Percentiles rank a stretch among this genome's conserved stretches.
These are phyloP conservation scores for Aethina tumida DNA, from an alignment of 1,140 invertebrate genomes.

Conservation along the genomic window DNA sequence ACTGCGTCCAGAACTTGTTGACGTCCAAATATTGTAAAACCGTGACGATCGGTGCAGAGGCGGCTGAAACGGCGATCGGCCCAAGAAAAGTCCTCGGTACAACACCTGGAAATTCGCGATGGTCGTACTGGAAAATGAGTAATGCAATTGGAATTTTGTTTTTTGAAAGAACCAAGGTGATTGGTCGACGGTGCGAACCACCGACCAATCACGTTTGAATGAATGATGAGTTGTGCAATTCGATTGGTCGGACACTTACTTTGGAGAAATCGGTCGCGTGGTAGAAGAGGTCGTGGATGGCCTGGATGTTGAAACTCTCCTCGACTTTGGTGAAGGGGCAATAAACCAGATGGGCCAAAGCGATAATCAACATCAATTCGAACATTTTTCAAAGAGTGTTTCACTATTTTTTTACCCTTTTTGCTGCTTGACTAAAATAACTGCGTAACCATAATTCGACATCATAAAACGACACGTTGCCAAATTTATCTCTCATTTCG, in stretches of 20 bases:
- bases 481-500: too few relatives aligned
- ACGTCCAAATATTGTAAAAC: constrained; percentile 57
- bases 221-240: too few relatives aligned
- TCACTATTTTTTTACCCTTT: too few relatives aligned
- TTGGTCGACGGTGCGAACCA: too few relatives aligned
- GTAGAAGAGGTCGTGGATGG: constrained; percentile 94
- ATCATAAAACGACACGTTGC: too few relatives aligned
- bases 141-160: neutral
- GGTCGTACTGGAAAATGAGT: constrained; percentile 78
- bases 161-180: neutral
- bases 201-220: too few relatives aligned
- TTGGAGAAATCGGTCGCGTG: constrained; percentile 70
- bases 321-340: constrained; percentile 99
- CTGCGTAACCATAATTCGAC: too few relatives aligned
- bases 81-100: constrained; percentile 95
- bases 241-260: constrained; percentile 59
- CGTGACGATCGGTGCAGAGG: constrained; percentile 68
- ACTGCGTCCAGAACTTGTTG: constrained; percentile 84
- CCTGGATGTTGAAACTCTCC: constrained; percentile 98
- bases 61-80: constrained; percentile 69
- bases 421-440: too few relatives aligned
- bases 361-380: constrained; percentile 40
- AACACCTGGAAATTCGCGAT: constrained; percentile 95
- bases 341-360: constrained; percentile 67
- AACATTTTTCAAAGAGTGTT: constrained; percentile 29